Conservation (phyloP, 2,797 vertebrate genomes). For the Stomatorhinus walkeri region DNA sequence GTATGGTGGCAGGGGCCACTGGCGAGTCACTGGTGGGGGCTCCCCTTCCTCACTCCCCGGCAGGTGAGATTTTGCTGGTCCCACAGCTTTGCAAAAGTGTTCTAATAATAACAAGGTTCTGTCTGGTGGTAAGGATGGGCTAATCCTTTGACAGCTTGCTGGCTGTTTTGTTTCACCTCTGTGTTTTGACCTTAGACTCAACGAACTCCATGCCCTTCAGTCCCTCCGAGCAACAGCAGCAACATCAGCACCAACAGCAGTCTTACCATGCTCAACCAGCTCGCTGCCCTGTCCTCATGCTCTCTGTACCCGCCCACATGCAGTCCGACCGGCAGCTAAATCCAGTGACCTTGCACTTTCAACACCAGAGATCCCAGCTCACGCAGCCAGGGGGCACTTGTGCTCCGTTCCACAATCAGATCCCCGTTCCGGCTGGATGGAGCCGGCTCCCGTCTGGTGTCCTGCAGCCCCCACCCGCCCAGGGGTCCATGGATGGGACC, state of each 20-base stretch:
- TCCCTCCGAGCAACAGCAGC: neutral
- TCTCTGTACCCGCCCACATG: neutral
- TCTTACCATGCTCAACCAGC: neutral
- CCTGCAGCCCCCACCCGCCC: slow-evolving; percentile 76
- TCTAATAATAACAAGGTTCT: neutral
- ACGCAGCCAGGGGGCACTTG: neutral
- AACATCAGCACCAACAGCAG: neutral
- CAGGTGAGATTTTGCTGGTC: neutral
- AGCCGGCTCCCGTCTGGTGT: slow-evolving; percentile 85
- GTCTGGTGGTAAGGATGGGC: neutral
- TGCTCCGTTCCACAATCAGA: slow-evolving; percentile 55
- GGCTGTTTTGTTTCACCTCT: neutral
- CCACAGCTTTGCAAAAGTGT: neutral
- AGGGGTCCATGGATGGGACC: slow-evolving; percentile 68
- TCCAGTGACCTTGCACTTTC: neutral
- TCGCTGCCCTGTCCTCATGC: neutral
- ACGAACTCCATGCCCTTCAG: neutral
- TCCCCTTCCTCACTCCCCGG: neutral
- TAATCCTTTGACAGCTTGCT: neutral
- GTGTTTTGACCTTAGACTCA: neutral
- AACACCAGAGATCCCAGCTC: neutral
- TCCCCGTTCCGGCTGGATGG: slow-evolving; percentile 86
- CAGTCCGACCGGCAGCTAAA: neutral
- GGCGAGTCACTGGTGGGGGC: neutral
- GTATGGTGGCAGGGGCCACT: neutral